These are phyloP conservation scores for Cryptomyrus ogoouensis DNA, from an alignment of 2,113 vertebrate genomes.

Conservation along the genomic window DNA sequence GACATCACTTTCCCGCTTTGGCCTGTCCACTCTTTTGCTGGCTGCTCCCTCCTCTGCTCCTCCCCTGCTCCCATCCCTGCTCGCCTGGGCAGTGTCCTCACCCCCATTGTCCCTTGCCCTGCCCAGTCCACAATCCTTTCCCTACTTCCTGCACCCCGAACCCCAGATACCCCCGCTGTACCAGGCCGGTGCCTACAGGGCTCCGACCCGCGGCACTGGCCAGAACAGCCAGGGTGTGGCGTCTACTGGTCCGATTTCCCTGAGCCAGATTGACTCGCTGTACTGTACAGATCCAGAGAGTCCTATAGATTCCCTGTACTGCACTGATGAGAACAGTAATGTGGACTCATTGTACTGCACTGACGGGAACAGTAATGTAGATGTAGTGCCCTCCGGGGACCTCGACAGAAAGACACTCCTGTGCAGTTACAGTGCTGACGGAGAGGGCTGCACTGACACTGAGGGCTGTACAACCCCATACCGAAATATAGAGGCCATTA, in stretches of 20 bases:
- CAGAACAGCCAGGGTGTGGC: slow-evolving; percentile 34
- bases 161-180: slow-evolving; percentile 44
- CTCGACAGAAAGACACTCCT: slow-evolving; percentile 21
- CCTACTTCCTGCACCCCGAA: slow-evolving; percentile 62
- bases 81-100: slow-evolving; percentile 53
- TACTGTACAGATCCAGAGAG: slow-evolving; percentile 8
- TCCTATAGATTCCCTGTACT: slow-evolving; percentile 23
- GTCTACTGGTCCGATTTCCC: background rate
- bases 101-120: slow-evolving; percentile 54
- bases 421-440: slow-evolving; percentile 19
- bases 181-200: slow-evolving; percentile 48
- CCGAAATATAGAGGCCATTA: slow-evolving; percentile 62
- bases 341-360: slow-evolving; percentile 36
- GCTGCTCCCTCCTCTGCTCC: slow-evolving; percentile 16
- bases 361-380: slow-evolving; percentile 22
- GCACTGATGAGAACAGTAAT: slow-evolving; percentile 19
- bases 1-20: slow-evolving; percentile 9
- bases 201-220: slow-evolving; percentile 28
- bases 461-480: slow-evolving; percentile 58
- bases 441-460: slow-evolving; percentile 18
- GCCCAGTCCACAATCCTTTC: slow-evolving; percentile 37
- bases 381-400: slow-evolving; percentile 13
- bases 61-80: background rate
- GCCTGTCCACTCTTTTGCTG: background rate
- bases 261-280: background rate